These are phyloP conservation scores for Eristalis intricaria DNA, from an alignment of 2,888 invertebrate genomes.

Conservation along the genomic window DNA sequence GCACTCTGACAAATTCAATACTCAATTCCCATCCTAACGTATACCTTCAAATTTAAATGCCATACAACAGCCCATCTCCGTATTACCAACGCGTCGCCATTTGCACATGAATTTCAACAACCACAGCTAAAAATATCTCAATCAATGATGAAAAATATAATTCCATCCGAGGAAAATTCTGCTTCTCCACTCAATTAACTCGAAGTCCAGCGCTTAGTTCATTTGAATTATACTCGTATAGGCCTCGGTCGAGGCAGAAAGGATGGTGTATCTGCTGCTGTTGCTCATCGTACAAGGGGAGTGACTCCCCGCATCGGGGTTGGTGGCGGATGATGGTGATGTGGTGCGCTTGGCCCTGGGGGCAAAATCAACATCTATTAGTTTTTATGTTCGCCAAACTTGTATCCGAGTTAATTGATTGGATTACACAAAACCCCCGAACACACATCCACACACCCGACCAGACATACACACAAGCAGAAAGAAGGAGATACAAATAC, in stretches of 20 bases:
- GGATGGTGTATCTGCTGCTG: background rate
- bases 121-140: conserved; percentile 19
- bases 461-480: conserved; percentile 3
- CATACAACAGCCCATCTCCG: background rate
- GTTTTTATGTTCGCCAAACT: conserved; percentile 68
- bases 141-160: conserved; percentile 45
- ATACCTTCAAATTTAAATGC: background rate
- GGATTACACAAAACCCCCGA: conserved; percentile 54
- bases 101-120: background rate
- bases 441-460: background rate
- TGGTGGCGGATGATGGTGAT: background rate
- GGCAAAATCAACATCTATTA: conserved; percentile 70
- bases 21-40: too few species aligned
- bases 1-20: too few species aligned
- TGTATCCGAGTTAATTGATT: conserved; percentile 68
- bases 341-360: conserved; percentile 32
- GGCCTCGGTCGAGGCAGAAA: background rate
- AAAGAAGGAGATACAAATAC: conserved; percentile 37
- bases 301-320: background rate
- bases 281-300: background rate
- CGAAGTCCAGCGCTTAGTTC: conserved; percentile 34
- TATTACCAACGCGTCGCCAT: background rate
- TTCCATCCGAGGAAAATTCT: conserved; percentile 21
- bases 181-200: conserved; percentile 53
- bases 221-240: conserved; percentile 35